Base-by-base conservation (phyloP, 2,113 vertebrate genomes). In the Spea bombifrons region DNA sequence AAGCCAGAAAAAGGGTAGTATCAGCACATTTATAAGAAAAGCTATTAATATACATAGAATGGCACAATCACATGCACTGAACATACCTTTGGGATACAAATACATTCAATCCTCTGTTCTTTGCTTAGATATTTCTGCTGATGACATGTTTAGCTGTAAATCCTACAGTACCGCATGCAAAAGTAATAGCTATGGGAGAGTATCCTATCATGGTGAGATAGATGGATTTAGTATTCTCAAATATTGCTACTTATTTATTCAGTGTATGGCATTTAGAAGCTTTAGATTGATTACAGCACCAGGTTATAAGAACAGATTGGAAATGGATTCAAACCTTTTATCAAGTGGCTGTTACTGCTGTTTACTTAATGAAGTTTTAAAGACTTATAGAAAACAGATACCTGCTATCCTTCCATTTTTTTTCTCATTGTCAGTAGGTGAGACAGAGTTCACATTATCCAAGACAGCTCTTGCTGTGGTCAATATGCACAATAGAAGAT, bases 371-470 rank as follows among this genome's bases (percentile, higher is more conserved):
- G 75, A 78, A 61, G 67, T n/a, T 64, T 63, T 78, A 64, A 64
- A 78, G 67, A 71, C 75, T 71, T 78, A 71, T 78, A 71, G 75
- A 71, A 78, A 78, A 78, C 57, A 78, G 75, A 78, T 78, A 64
- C 57, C 70, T 71, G 75, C 55, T 78, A 71, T 71, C 67, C 47
- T 70, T 71, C 46, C 66, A 78, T 3, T 78, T 78, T 71, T 64
- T 78, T 63, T 59, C 59, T 76, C 57, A 70, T 8, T 71, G 48
- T 71, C 71, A 78, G 67, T 78, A 17, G 55, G 55, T 71, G 45
- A 78, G 75, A 78, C 75, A 78, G 75, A 47, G 49, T 71, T 64
- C 67, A 71, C 57, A 78, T 78, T 78, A 78, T 64, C 71, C 46
- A 71, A 64, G 75, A 78, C 75, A 78, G 55, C 75, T 71, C 55